Percentiles rank a stretch among this genome's conserved stretches.
Evolutionary conservation across 2,888 invertebrate species (phyloP).

Genomic region (Drosophila acutilabella): DNA sequence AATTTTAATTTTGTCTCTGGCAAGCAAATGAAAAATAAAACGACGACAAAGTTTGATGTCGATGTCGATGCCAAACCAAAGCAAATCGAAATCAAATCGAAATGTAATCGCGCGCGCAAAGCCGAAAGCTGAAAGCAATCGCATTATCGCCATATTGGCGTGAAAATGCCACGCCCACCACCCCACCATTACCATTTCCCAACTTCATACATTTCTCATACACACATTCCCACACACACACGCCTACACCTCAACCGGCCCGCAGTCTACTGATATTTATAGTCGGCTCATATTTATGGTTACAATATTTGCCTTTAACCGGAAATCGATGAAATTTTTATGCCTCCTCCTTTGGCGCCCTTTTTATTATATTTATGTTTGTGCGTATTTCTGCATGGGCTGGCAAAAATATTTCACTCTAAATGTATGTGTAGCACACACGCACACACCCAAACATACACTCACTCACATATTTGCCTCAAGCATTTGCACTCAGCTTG

Average conservation of each 20-base stretch:
- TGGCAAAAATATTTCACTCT: slow-evolving; percentile 51
- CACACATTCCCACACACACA: slow-evolving; percentile 31
- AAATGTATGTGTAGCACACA: slow-evolving; percentile 19
- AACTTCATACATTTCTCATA: slow-evolving; percentile 1
- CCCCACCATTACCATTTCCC: neutral
- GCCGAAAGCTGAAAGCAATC: slow-evolving; percentile 76
- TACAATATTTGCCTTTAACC: slow-evolving; percentile 80
- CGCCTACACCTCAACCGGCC: slow-evolving; percentile 9
- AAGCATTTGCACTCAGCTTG: slow-evolving; percentile 67
- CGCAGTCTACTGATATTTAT: slow-evolving; percentile 62
- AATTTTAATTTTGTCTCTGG: slow-evolving; percentile 75
- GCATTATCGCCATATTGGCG: slow-evolving; percentile 79
- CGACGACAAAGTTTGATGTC: slow-evolving; percentile 31
- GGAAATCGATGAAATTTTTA: slow-evolving; percentile 81
- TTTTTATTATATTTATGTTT: slow-evolving; percentile 69
- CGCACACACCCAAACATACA: slow-evolving; percentile 12
- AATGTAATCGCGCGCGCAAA: slow-evolving; percentile 78
- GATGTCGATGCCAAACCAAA: slow-evolving; percentile 45
- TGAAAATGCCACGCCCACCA: slow-evolving; percentile 70
- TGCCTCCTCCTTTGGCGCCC: slow-evolving; percentile 65
- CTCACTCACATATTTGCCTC: slow-evolving; percentile 17
- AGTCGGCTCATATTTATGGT: slow-evolving; percentile 79
- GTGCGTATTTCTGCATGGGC: slow-evolving; percentile 59
- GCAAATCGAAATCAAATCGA: slow-evolving; percentile 79
- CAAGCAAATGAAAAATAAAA: slow-evolving; percentile 51